Evolutionary conservation across 1,140 invertebrate genomes (phyloP), one percentile per base, ranked within the genome.

Genomic region (Apis florea): DNA sequence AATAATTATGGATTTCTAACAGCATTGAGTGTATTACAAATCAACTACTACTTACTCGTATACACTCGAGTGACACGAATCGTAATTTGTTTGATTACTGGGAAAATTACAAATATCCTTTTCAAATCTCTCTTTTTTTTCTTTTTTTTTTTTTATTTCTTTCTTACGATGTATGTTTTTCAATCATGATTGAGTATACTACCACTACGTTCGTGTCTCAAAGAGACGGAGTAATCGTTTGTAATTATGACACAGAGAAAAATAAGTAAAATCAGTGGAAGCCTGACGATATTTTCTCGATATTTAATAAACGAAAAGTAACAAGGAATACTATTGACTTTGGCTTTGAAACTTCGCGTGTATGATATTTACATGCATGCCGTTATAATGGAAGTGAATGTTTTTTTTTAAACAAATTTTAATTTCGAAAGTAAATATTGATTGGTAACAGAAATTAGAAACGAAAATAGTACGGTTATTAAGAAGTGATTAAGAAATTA

Each of bases 51-150:
- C 15, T 31, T 58, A 24, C 70, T 15, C 21, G 26, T n/a, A n/a
- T 24, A 19, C 26, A 51, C 19, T 49, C 10, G 61, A n/a, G 51
- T n/a, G 51, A 64, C 59, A 17, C 0, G 49, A 31, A 19, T 26
- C 19, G n/a, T 53, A 54, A 76, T 66, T 54, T 76, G 13, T 76
- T 26, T 47, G 24, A 66, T 40, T 54, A 21, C 70, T 58, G 21
- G 17, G 10, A 64, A 66, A 54, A 76, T 66, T 64, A 40, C 21
- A 15, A 40, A n/a, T 15, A 11, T 54, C 51, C 10, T 21, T n/a
- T 66, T 54, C 8, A 24, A 4, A 9, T 19, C 19, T 15, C 15
- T 63, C 12, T 61, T 24, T 24, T 63, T 31, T 11, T 31, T 1
- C 9, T 31, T 5, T 1, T 19, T 15, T 4, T 17, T 12, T 12